A percentile compares a stretch with the other conserved stretches of the same genome.
Evolutionary conservation across 2,113 vertebrate genomes (phyloP).

Genomic region (Lagopus leucura): DNA sequence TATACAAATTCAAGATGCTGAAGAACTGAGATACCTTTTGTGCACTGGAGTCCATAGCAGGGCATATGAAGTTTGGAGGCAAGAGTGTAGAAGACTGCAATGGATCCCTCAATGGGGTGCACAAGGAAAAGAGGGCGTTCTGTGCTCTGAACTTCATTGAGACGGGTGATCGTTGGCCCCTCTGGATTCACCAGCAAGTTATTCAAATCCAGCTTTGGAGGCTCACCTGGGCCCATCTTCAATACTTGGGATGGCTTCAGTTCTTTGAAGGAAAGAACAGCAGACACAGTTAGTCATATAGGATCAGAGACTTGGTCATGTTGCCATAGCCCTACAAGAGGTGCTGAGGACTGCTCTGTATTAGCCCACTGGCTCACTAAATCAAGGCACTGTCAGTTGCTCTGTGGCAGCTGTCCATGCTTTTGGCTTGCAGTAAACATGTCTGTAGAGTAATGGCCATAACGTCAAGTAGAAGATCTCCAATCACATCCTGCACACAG

Average conservation of each 20-base stretch:
- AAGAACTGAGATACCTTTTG: constrained; percentile 82
- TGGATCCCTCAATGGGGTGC: constrained; percentile 95
- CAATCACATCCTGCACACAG: background rate
- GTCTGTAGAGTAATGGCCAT: background rate
- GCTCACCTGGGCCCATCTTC: background rate
- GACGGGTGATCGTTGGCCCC: constrained; percentile 80
- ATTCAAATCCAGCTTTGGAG: constrained; percentile 80
- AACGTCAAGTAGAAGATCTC: background rate
- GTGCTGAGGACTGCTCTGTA: background rate
- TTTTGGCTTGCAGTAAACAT: background rate
- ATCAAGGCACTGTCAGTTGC: background rate
- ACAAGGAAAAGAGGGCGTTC: constrained; percentile 92
- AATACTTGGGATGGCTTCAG: constrained; percentile 28
- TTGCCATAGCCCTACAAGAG: background rate
- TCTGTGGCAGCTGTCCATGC: background rate
- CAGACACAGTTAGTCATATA: background rate
- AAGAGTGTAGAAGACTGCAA: constrained; percentile 83
- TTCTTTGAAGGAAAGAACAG: constrained; percentile 62
- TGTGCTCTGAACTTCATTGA: constrained; percentile 86
- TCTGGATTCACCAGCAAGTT: constrained; percentile 88
- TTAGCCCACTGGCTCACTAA: background rate
- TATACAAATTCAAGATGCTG: background rate
- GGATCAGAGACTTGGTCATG: background rate
- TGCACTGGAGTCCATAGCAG: constrained; percentile 95
- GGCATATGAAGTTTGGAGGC: constrained; percentile 87